Conservation (phyloP, 2,888 invertebrate species). For the Euzophera pinguis region DNA sequence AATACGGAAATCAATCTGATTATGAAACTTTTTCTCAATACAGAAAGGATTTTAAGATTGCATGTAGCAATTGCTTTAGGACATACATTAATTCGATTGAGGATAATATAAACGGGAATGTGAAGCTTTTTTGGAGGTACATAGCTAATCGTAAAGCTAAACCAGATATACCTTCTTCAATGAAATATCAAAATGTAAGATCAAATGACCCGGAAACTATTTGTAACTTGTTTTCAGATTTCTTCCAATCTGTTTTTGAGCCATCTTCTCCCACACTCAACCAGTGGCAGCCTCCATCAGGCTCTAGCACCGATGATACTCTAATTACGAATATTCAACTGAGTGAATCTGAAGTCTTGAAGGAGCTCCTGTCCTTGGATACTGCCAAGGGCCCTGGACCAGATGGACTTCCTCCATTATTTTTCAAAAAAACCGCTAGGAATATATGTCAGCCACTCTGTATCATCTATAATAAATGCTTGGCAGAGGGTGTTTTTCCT, state of each 20-base stretch:
- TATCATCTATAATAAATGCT: not conserved
- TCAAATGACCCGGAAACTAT: slow-evolving; percentile 26
- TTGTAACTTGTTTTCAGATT: slow-evolving; percentile 54
- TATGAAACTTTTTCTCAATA: not conserved
- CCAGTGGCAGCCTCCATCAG: not conserved
- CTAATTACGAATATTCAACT: not conserved
- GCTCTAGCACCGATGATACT: not conserved
- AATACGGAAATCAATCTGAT: not conserved
- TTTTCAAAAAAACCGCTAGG: not conserved
- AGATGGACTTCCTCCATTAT: not conserved
- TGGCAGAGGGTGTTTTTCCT: not conserved
- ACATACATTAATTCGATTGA: not conserved
- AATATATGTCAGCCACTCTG: not conserved
- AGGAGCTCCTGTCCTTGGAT: not conserved
- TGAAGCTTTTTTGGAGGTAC: not conserved
- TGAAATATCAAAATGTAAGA: not conserved
- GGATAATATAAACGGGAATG: not conserved
- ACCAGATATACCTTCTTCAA: not conserved
- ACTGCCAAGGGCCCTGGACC: not conserved
- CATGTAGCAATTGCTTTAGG: not conserved
- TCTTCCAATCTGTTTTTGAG: slow-evolving; percentile 41
- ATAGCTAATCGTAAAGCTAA: not conserved
- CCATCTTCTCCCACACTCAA: not conserved
- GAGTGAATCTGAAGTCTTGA: not conserved
- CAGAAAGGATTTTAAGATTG: not conserved